These are phyloP conservation scores for Lochmaea crataegi DNA, from an alignment of 2,888 invertebrate species.

Conservation along the genomic window DNA sequence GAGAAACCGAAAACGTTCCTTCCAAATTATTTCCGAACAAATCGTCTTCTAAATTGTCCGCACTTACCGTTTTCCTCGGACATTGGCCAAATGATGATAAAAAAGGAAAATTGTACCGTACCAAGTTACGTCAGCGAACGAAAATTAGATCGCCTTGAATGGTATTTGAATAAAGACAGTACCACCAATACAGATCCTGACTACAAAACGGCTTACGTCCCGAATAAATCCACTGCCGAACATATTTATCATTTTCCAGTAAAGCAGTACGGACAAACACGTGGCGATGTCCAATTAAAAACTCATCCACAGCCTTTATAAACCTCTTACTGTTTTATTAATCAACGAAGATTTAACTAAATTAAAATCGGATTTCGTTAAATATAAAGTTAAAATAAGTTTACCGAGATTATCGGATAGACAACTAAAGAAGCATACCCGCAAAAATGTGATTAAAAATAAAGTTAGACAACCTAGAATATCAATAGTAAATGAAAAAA, in stretches of 20 bases:
- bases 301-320: constrained; percentile 17
- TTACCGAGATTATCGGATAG: constrained; percentile 21
- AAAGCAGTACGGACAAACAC: constrained; percentile 23
- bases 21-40: constrained; percentile 18
- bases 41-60: constrained; percentile 28
- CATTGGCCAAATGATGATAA: constrained; percentile 30
- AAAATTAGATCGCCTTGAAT: constrained; percentile 33
- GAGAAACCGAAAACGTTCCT: constrained; percentile 12
- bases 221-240: constrained; percentile 2
- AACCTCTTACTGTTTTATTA: constrained; percentile 22
- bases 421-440: constrained; percentile 2
- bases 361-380: constrained; percentile 13
- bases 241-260: constrained; percentile 31
- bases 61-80: constrained; percentile 37
- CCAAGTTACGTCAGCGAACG: constrained; percentile 20
- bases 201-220: constrained; percentile 19
- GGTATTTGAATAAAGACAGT: constrained; percentile 30
- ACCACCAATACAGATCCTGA: background rate
- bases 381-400: constrained; percentile 15
- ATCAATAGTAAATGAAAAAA: background rate
- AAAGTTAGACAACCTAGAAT: background rate
- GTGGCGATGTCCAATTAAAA: constrained; percentile 7
- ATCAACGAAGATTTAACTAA: constrained; percentile 27
- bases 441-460: constrained; percentile 6
- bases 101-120: constrained; percentile 26